Percentiles rank a stretch among this genome's conserved stretches.
These are phyloP conservation scores for Dromococcyx pavoninus DNA, from an alignment of 2,797 vertebrate genomes.

Conservation along the genomic window DNA sequence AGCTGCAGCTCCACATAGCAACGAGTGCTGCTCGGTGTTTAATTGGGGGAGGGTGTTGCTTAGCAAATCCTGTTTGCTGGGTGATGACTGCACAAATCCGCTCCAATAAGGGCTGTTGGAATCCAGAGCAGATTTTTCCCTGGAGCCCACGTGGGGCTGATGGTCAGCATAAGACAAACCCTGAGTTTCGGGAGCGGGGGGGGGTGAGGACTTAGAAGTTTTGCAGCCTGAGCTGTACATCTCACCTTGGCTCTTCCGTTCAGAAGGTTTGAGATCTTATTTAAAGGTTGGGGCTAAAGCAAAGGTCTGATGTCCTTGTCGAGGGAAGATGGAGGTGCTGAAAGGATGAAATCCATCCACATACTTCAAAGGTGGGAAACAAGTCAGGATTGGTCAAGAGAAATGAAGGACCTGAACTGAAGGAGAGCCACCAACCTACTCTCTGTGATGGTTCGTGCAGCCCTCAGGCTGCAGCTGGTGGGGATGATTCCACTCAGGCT, in stretches of 20 bases:
- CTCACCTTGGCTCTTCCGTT: not conserved
- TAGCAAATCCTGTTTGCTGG: not conserved
- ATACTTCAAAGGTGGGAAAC: not conserved
- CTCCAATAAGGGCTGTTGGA: not conserved
- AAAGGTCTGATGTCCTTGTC: not conserved
- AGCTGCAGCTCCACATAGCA: not conserved
- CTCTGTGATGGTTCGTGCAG: not conserved
- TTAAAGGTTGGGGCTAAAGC: not conserved
- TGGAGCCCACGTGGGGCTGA: not conserved
- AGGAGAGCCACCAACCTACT: not conserved
- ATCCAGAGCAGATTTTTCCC: not conserved
- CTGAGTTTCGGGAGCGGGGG: not conserved
- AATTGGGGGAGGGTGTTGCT: not conserved
- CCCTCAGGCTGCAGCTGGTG: too few species aligned
- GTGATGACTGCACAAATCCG: not conserved
- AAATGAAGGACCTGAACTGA: rapidly evolving
- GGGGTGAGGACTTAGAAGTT: not conserved
- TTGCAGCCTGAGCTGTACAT: not conserved
- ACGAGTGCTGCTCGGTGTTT: not conserved
- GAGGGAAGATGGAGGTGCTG: not conserved
- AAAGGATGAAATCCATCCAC: not conserved
- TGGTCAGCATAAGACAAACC: not conserved
- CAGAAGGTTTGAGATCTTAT: not conserved
- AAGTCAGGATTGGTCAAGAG: not conserved
- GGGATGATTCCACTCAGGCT: not conserved